phyloP scores from a whole-genome alignment of 2,113 vertebrate genomes.

The Callopanchax toddi region DNA sequence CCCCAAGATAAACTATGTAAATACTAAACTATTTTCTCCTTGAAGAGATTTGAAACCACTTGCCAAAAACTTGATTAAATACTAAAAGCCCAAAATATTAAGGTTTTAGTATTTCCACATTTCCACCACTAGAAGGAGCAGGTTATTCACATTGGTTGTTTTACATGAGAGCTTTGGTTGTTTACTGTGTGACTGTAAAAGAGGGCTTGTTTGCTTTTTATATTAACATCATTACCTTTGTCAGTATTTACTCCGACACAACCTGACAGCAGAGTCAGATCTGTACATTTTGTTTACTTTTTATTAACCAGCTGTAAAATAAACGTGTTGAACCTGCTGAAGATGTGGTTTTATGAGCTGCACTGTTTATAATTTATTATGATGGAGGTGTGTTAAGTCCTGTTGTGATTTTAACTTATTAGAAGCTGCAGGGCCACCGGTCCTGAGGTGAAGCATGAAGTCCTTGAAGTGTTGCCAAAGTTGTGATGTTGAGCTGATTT shows the following conservation, averaged over 20 bases:
- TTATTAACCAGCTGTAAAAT: not conserved
- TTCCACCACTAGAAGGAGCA: constrained; percentile 49
- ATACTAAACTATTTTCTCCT: not conserved
- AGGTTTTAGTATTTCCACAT: not conserved
- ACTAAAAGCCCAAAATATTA: not conserved
- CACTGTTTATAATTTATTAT: constrained; percentile 24
- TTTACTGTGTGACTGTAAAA: not conserved
- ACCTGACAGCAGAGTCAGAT: not conserved
- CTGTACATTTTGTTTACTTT: constrained; percentile 12
- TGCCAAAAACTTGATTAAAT: not conserved
- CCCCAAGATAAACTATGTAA: not conserved
- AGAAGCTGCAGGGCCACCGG: not conserved
- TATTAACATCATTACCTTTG: constrained; percentile 2
- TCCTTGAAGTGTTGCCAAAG: constrained; percentile 35
- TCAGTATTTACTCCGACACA: constrained; percentile 37
- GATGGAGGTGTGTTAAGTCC: constrained; percentile 8
- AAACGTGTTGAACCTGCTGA: not conserved
- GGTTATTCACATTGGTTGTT: not conserved
- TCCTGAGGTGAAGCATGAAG: constrained; percentile 17
- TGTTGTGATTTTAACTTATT: constrained; percentile 46
- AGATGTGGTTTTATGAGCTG: not conserved
- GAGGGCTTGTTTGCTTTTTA: constrained; percentile 1
- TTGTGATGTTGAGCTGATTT: constrained; percentile 15
- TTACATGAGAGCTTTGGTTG: not conserved
- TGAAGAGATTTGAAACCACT: not conserved